A percentile compares a stretch with the other conserved stretches of the same genome.
Evolutionary conservation across 2,113 vertebrate genomes (phyloP).

Genomic region (Sardina pilchardus): DNA sequence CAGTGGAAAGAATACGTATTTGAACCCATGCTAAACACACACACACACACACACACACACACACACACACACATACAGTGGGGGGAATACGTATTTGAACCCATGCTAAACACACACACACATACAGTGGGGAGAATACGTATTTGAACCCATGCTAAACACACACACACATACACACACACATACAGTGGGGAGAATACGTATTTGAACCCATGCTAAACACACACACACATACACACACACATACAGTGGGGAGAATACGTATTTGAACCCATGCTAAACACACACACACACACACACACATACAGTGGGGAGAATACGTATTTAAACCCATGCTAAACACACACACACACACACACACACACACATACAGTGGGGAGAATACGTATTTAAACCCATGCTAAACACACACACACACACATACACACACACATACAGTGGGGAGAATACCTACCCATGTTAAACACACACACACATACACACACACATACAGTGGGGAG

Average conservation of each 20-base stretch:
- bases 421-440: background rate
- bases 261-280: too few species aligned
- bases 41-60: background rate
- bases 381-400: too few species aligned
- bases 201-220: too few species aligned
- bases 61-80: background rate
- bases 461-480: background rate
- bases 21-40: background rate
- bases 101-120: conserved; percentile 1
- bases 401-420: background rate
- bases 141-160: background rate
- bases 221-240: background rate
- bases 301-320: too few species aligned
- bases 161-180: background rate
- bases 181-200: too few species aligned
- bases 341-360: background rate
- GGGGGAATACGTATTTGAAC: too few species aligned
- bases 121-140: too few species aligned
- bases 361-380: background rate
- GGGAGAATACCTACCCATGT: too few species aligned
- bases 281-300: background rate
- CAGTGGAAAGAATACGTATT: too few species aligned
- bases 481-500: too few species aligned
- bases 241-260: too few species aligned
- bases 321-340: too few species aligned